These are phyloP conservation scores for Drosophila demipolita DNA, from an alignment of 2,888 invertebrate genomes.

Conservation along the genomic window DNA sequence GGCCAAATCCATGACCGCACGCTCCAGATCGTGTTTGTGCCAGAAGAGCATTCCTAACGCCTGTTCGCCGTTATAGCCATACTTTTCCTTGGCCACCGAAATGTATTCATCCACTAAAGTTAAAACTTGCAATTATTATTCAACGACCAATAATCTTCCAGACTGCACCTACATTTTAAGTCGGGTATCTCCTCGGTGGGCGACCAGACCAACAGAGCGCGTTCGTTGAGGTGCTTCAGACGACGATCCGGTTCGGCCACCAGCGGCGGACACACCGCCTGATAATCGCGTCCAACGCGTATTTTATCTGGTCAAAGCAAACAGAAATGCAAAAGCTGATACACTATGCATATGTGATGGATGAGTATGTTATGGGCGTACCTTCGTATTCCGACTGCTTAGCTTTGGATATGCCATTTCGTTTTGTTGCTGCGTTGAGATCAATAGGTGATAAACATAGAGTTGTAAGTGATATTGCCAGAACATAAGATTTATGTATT, in stretches of 20 bases:
- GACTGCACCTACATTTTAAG: constrained; percentile 90
- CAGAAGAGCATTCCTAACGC: constrained; percentile 99
- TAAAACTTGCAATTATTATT: constrained; percentile 16
- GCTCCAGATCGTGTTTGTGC: constrained; percentile 98
- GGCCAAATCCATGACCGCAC: constrained; percentile 96
- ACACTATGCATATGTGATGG: neutral
- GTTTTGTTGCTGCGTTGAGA: constrained; percentile 81
- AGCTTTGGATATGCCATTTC: constrained; percentile 84
- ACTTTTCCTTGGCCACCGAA: constrained; percentile 97
- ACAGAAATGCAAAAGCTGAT: neutral
- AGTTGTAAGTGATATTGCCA: constrained; percentile 5
- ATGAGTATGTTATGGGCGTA: constrained; percentile 33
- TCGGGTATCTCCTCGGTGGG: constrained; percentile 96
- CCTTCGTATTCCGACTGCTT: constrained; percentile 85
- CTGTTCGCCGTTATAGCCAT: constrained; percentile 98
- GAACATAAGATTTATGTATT: neutral
- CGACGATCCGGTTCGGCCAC: constrained; percentile 90
- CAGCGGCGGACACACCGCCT: constrained; percentile 95
- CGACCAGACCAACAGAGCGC: constrained; percentile 97
- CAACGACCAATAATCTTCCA: neutral
- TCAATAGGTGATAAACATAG: constrained; percentile 18
- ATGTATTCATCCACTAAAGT: constrained; percentile 97
- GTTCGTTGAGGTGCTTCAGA: constrained; percentile 92
- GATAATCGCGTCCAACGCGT: constrained; percentile 97
- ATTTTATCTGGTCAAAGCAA: constrained; percentile 91